Evolutionary conservation across 2,797 vertebrate species (phyloP), one percentile per base, ranked within the genome.

Genomic region (Notolabrus celidotus): DNA sequence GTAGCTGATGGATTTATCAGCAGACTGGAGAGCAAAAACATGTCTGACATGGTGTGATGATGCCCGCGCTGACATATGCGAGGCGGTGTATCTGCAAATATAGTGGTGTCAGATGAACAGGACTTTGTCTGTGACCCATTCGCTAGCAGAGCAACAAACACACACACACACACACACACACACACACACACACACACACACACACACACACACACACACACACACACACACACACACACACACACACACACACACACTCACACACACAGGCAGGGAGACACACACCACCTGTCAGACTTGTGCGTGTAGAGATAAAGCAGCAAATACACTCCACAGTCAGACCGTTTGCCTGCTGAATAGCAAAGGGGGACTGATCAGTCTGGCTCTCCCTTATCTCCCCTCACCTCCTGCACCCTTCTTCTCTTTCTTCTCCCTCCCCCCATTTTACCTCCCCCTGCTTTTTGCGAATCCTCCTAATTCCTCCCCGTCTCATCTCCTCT

Each of bases 391-490:
- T 83, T 79, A 85, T 87, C 81, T 86, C 74, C 49, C 27, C 51
- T 86, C 85, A 87, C 87, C 88, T 88, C 73, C 78, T 85, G 71
- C 77, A 71, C 87, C 73, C 81, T 50, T 68, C 65, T 57, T 80
- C 54, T 69, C 33, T 25, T 53, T 69, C 67, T 61, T 17, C 34
- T 36, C 52, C 73, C 59, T 31, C n/a, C 64, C 68, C 54, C 41
- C 55, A 15, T 38, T 36, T 71, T 61, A 38, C 23, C 64, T 66
- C 53, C 36, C 41, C 57, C 29, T 27, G 20, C 42, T 15, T 8
- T 70, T 77, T 66, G 52, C 65, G 63, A 75, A 66, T 77, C 58
- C 57, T 56, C 52, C 66, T 34, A 62, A 86, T 86, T 84, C 67
- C 29, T 81, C 68, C 77, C 22, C 51, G 41, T 77, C 64, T 51